These are phyloP conservation scores for Teleogryllus oceanicus DNA, from an alignment of 2,888 invertebrate genomes.

Conservation along the genomic window DNA sequence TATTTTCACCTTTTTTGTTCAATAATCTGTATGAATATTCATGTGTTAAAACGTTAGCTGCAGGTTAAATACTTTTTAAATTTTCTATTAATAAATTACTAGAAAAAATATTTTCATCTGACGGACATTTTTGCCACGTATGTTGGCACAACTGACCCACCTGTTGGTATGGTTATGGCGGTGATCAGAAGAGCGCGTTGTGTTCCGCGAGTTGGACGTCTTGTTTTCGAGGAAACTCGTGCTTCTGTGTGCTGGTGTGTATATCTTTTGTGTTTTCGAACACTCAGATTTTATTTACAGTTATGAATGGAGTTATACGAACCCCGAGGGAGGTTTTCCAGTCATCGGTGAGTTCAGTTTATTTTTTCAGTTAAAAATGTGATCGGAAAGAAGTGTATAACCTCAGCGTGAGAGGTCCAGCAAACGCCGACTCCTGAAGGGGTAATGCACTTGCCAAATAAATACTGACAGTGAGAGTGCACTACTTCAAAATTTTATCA, in stretches of 20 bases:
- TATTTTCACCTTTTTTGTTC: background rate
- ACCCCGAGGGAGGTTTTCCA: slow-evolving; percentile 29
- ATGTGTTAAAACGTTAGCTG: too few species aligned
- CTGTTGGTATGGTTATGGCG: slow-evolving; percentile 31
- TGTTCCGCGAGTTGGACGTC: slow-evolving; percentile 19
- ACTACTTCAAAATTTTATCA: too few species aligned
- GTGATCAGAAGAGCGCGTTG: slow-evolving; percentile 25
- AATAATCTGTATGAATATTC: too few species aligned
- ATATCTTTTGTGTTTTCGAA: background rate
- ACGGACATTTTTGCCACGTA: background rate
- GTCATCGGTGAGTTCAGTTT: slow-evolving; percentile 27
- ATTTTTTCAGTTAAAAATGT: background rate
- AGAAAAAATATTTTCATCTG: background rate
- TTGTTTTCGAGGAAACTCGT: background rate
- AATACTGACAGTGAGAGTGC: too few species aligned
- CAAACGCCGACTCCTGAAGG: too few species aligned
- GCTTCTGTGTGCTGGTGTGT: background rate
- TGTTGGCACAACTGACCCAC: slow-evolving; percentile 29
- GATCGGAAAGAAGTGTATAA: too few species aligned
- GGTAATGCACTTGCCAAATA: too few species aligned
- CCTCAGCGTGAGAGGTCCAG: too few species aligned
- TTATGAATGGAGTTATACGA: slow-evolving; percentile 27
- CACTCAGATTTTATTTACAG: background rate
- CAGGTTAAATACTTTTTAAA: too few species aligned
- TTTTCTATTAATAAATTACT: too few species aligned